phyloP scores from a whole-genome alignment of 1,140 invertebrate genomes.

The Saccostrea echinata region DNA sequence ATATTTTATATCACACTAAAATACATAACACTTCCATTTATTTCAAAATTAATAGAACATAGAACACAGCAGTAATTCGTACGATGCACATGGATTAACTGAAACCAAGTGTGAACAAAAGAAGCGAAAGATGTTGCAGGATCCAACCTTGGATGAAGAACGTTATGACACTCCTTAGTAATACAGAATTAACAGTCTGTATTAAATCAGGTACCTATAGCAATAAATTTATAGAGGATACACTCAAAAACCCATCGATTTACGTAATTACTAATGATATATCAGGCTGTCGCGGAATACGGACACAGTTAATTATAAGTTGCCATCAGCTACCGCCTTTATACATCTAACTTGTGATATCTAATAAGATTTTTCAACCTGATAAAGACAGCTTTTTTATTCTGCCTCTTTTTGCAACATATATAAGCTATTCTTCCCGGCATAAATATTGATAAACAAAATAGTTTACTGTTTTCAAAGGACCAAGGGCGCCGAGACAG shows the following conservation, averaged over 20 bases:
- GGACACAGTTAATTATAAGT: conserved; percentile 25
- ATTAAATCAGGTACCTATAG: conserved; percentile 15
- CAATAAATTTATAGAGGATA: conserved; percentile 7
- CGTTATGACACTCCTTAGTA: background rate
- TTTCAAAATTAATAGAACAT: too few species aligned
- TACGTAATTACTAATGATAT: conserved; percentile 14
- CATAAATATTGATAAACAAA: conserved; percentile 22
- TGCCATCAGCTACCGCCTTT: background rate
- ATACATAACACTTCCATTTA: too few species aligned
- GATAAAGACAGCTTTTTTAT: background rate
- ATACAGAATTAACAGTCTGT: conserved; percentile 12
- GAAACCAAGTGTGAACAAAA: background rate
- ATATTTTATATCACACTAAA: too few species aligned
- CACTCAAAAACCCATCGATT: background rate
- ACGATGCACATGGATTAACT: background rate
- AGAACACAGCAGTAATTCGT: background rate
- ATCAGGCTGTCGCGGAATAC: background rate
- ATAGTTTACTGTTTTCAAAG: background rate
- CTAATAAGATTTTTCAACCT: background rate
- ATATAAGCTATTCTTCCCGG: background rate
- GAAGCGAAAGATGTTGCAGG: conserved; percentile 5
- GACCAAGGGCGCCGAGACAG: conserved; percentile 1
- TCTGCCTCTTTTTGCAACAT: background rate
- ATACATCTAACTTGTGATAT: background rate
- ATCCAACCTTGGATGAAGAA: background rate